Base-by-base conservation (phyloP, 2,888 invertebrate species). In the Agrochola litura region DNA sequence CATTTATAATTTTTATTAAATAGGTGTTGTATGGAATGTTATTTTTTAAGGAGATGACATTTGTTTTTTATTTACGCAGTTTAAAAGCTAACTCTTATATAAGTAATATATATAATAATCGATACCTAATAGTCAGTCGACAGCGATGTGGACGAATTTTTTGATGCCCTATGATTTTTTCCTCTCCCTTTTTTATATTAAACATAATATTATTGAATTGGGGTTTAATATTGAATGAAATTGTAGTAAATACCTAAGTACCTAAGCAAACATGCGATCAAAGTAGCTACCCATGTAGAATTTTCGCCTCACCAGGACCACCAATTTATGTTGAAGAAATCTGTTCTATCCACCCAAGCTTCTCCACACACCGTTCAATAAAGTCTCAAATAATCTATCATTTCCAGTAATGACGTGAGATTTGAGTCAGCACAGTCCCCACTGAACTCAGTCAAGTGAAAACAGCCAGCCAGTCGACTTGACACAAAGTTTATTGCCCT, bases 401-500 rank as follows among this genome's bases (percentile, higher is more conserved):
- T 77, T 73, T 64, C 25, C 22, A 58, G 63, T 75, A 79, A 85
- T 86, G 80, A 85, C 41, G 52, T 81, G 71, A 81, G 79, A 83
- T 81, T 54, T 78, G 82, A 85, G 82, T 82, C 73, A 77, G 82
- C 82, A 52, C 49, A 89, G 87, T 90, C 91, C 90, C 91, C 89
- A 82, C 83, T 87, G 82, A 86, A 92, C 90, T 92, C 95, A 94
- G 94, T 95, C 94, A 91, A 95, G 94, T 94, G 92, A 93, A 88
- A 93, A 93, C 93, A 92, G 92, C 92, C 93, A 92, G 92, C 92
- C 88, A 91, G 93, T 91, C 90, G 90, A 92, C 88, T 92, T 91
- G 92, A 91, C 93, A 92, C 92, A 91, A 91, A 92, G 92, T 95
- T 96, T 96, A 96, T 93, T 87, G 91, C 92, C 86, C 94, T 95